These are phyloP conservation scores for Galeopterus variegatus DNA, from an alignment of 2,113 vertebrate genomes.

Conservation along the genomic window DNA sequence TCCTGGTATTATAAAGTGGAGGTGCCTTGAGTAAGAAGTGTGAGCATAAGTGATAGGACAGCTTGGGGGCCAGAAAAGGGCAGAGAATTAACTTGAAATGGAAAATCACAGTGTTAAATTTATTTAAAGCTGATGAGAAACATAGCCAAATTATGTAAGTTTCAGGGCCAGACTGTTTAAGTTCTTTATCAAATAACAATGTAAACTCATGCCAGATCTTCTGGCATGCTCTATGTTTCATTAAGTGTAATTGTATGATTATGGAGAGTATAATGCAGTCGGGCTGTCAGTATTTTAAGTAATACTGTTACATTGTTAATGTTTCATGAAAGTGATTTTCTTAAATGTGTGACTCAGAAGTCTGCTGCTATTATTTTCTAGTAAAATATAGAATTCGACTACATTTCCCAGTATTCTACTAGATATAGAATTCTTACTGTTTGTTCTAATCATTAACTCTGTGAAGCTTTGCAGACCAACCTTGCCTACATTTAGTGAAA, in stretches of 20 bases:
- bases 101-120: not conserved
- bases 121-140: not conserved
- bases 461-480: not conserved
- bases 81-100: not conserved
- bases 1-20: not conserved
- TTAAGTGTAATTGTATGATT: not conserved
- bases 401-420: not conserved
- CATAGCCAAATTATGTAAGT: not conserved
- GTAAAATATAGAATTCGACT: slow-evolving; percentile 19
- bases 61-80: not conserved
- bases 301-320: not conserved
- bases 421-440: not conserved
- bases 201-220: not conserved
- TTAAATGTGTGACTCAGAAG: slow-evolving; percentile 50
- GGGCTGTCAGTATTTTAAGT: not conserved
- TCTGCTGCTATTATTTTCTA: not conserved
- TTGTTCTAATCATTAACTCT: not conserved
- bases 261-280: not conserved
- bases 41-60: not conserved
- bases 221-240: not conserved
- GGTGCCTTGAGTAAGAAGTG: not conserved
- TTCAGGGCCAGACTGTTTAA: slow-evolving; percentile 10
- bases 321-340: slow-evolving; percentile 58
- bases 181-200: slow-evolving; percentile 36
- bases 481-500: not conserved